Base-by-base conservation (phyloP, 2,888 invertebrate genomes). In the Acheta domesticus region DNA sequence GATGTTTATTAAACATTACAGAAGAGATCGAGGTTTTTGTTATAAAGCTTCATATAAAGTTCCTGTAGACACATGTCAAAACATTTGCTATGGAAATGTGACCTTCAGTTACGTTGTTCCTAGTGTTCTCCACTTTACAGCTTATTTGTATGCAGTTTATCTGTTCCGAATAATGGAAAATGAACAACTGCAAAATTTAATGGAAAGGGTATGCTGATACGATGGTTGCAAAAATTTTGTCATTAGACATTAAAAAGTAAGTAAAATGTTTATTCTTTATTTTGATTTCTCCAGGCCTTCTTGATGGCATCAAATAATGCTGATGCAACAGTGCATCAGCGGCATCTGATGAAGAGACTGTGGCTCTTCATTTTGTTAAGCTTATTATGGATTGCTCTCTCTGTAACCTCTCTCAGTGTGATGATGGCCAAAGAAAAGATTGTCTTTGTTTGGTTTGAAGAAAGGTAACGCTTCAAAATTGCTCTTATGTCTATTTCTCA, bases 181-280 rank as follows among this genome's bases (percentile, higher is more conserved):
- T 85, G 95, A 95, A 85, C 94, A 95, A 84, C 86, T 95, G 78
- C 94, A 94, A 84, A 93, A 93, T 87, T 88, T 95, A 78, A 94
- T 95, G 91, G 95, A 95, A 86, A 89, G 94, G 84, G 94, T 93
- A 62, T 78, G 16, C 12, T 14, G 12, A 14, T 12, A 36, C 8
- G 21, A 36, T 75, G 1, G 8, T 74, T 21, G 12, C 21, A 74
- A 11, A 11, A 11, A 74, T n/a, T 74, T 74, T 74, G 11, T 74
- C n/a, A 21, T 74, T 12, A 11, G 21, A 16, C n/a, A 74, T 20
- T 21, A 74, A 1, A 14, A 20, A n/a, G 19, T 75, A 8, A 21
- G 21, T 11, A 75, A 21, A 75, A 21, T 23, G 36, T 75, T 75
- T 23, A 75, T 23, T 21, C 21, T 75, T 20, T 49, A 20, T 14